A percentile compares a stretch with the other conserved stretches of the same genome.
Conservation (phyloP, 2,797 vertebrate species). For the Mastacembelus armatus region DNA sequence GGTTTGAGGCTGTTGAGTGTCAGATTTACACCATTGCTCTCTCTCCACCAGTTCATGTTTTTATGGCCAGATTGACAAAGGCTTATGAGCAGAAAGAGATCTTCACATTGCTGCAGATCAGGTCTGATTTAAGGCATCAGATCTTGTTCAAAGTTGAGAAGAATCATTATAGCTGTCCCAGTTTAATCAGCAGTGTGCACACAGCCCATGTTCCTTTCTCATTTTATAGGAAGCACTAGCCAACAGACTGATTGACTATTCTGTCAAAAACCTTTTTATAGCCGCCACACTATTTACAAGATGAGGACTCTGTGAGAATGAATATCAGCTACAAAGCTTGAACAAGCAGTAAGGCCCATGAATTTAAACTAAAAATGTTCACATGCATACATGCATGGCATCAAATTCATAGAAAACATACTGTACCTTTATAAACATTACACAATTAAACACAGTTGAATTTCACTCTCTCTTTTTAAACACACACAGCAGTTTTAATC, state of each 20-base stretch:
- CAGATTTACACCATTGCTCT: not conserved
- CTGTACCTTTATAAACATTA: not conserved
- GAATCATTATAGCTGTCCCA: not conserved
- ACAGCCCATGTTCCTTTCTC: not conserved
- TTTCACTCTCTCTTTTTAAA: too few species aligned
- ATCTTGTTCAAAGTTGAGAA: not conserved
- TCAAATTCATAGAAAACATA: not conserved
- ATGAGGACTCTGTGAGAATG: not conserved
- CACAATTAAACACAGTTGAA: not conserved
- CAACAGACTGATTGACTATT: conserved; percentile 45
- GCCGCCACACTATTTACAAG: conserved; percentile 32
- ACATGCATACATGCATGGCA: not conserved
- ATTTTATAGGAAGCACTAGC: conserved; percentile 26
- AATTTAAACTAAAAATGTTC: not conserved
- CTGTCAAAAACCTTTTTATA: conserved; percentile 42
- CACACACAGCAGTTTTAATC: conserved; percentile 11
- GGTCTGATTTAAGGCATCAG: not conserved
- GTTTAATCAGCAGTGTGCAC: not conserved
- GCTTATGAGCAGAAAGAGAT: not conserved
- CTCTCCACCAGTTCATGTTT: not conserved
- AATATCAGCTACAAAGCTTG: not conserved
- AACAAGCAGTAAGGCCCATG: not conserved
- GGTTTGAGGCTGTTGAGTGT: too few species aligned
- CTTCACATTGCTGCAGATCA: not conserved
- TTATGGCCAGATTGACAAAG: not conserved